Conservation (phyloP, 2,797 vertebrate genomes). For the Calcarius lapponicus region DNA sequence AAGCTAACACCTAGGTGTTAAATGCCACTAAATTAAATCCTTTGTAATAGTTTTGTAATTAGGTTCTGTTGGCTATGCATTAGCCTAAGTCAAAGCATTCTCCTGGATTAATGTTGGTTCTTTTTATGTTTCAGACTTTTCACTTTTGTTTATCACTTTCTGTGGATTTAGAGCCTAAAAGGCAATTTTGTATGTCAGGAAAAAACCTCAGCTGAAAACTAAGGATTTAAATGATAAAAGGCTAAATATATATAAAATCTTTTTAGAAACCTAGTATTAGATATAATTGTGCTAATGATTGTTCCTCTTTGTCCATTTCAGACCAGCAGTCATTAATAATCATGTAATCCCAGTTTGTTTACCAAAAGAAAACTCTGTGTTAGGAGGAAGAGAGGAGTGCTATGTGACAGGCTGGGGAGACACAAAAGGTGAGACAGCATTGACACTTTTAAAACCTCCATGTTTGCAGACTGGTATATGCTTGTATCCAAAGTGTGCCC, state of each 20-base stretch:
- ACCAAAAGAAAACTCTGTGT: constrained; percentile 81
- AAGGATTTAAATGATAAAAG: background rate
- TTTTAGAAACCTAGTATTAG: background rate
- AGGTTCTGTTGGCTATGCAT: background rate
- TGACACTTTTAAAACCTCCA: background rate
- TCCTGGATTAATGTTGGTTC: background rate
- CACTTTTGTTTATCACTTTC: background rate
- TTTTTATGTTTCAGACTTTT: background rate
- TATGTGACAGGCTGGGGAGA: constrained; percentile 95
- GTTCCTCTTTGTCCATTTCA: constrained; percentile 67
- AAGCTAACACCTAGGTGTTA: background rate
- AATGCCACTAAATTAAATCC: background rate
- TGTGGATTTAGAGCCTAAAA: background rate
- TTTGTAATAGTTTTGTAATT: background rate
- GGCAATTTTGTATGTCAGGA: background rate
- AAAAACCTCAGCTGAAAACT: background rate
- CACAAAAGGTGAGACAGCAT: constrained; percentile 81
- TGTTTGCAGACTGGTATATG: background rate
- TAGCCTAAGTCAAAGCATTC: background rate
- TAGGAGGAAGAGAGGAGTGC: constrained; percentile 85
- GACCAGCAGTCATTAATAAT: constrained; percentile 83
- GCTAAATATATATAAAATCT: background rate
- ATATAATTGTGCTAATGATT: background rate
- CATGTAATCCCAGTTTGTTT: constrained; percentile 87
- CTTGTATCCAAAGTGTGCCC: background rate